Evolutionary conservation across 1,140 invertebrate species (phyloP).

Genomic region (Ceratosolen solmsi): DNA sequence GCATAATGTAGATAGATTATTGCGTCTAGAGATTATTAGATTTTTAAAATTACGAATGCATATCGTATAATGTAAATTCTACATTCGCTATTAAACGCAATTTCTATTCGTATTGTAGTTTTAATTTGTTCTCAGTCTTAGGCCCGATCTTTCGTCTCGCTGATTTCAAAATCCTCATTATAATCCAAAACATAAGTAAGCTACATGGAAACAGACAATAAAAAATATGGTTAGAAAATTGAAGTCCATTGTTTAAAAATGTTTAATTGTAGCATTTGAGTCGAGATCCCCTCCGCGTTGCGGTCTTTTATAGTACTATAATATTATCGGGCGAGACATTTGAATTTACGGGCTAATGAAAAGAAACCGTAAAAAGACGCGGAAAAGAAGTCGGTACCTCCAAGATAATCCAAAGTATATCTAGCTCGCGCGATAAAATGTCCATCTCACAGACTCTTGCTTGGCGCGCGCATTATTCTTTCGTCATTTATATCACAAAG

Average conservation of each 20-base stretch:
- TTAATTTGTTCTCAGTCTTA: too few relatives aligned
- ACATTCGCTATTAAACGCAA: too few relatives aligned
- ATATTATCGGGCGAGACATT: conserved; percentile 30
- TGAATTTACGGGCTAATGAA: conserved; percentile 42
- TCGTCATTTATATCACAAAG: conserved; percentile 46
- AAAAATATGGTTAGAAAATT: background rate
- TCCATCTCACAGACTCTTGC: conserved; percentile 25
- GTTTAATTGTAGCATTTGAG: conserved; percentile 8
- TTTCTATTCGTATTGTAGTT: too few relatives aligned
- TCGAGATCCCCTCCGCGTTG: background rate
- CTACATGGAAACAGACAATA: background rate
- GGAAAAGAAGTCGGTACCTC: conserved; percentile 23
- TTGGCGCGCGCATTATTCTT: conserved; percentile 44
- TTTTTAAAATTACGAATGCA: too few relatives aligned
- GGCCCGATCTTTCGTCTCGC: too few relatives aligned
- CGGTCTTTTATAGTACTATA: conserved; percentile 22
- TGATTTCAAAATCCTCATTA: background rate
- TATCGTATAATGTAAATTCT: too few relatives aligned
- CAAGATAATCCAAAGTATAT: conserved; percentile 38
- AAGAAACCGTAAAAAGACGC: conserved; percentile 24
- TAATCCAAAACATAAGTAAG: background rate
- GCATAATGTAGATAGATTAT: too few relatives aligned
- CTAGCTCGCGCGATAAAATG: conserved; percentile 35
- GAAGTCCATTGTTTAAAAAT: conserved; percentile 8
- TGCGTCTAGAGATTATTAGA: too few relatives aligned